phyloP scores from a whole-genome alignment of 30 jellyfish, hydroid and myxozoan species.

The Chironex yamaguchii region DNA sequence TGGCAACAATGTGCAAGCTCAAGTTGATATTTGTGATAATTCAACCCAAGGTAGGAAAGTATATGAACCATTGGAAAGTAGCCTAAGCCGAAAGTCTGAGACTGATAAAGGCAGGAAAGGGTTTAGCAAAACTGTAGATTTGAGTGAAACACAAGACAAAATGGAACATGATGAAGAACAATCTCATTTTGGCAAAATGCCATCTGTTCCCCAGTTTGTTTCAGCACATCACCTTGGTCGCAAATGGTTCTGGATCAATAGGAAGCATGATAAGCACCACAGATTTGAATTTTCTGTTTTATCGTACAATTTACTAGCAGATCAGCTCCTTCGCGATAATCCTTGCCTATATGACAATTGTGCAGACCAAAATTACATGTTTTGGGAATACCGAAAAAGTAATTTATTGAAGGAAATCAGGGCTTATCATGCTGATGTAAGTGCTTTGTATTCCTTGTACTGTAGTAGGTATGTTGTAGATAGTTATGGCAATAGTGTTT shows the following conservation, averaged over 20 bases:
- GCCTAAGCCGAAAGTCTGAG: no score
- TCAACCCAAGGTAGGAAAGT: no score
- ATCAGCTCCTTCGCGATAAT: slow-evolving; percentile 74
- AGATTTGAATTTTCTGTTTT: slow-evolving; percentile 83
- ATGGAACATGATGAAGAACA: no score
- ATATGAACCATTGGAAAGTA: no score
- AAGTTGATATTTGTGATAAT: no score
- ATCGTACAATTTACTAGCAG: slow-evolving; percentile 96
- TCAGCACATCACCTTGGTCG: background rate
- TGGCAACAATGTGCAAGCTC: no score
- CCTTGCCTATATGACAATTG: slow-evolving; percentile 58
- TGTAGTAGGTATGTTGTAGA: background rate
- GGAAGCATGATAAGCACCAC: background rate
- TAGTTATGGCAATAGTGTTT: background rate
- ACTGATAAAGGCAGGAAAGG: no score
- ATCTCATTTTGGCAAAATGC: no score
- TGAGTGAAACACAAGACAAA: no score
- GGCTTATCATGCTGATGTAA: slow-evolving; percentile 88
- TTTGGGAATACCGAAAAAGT: slow-evolving; percentile 84
- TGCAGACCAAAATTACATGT: slow-evolving; percentile 53
- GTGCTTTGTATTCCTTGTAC: slow-evolving; percentile 21
- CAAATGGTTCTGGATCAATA: background rate
- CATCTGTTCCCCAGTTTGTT: background rate
- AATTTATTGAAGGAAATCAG: slow-evolving; percentile 81
- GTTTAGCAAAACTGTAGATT: no score